A percentile compares a stretch with the other conserved stretches of the same genome.
Evolutionary conservation across 1,140 invertebrate genomes (phyloP).

Genomic region (Drosophila funebris): DNA sequence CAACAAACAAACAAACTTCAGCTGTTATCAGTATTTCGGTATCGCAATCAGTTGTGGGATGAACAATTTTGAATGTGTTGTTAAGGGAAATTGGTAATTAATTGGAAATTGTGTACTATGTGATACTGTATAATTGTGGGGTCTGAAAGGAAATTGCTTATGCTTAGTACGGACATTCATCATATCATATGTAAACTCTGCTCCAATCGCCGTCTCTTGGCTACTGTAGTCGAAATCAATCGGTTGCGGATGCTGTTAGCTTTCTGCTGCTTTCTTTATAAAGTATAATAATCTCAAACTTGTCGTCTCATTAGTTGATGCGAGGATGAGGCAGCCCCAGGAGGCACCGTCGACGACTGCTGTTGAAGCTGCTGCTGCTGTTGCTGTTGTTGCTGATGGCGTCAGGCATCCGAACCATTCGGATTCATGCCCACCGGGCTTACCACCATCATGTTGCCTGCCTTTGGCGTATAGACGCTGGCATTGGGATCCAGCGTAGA

Average conservation of each 20-base stretch:
- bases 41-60: background rate
- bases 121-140: conserved; percentile 23
- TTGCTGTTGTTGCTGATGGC: conserved; percentile 54
- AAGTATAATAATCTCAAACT: conserved; percentile 83
- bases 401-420: conserved; percentile 79
- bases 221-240: conserved; percentile 34
- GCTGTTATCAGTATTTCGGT: conserved; percentile 6
- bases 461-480: conserved; percentile 94
- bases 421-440: conserved; percentile 71
- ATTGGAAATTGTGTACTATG: conserved; percentile 18
- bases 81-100: background rate
- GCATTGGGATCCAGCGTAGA: conserved; percentile 96
- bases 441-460: conserved; percentile 72
- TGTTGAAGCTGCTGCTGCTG: conserved; percentile 65
- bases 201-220: conserved; percentile 12
- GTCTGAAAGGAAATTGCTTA: conserved; percentile 61
- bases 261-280: conserved; percentile 57
- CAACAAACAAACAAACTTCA: conserved; percentile 3
- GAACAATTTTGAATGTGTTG: conserved; percentile 5
- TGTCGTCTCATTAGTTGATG: conserved; percentile 77
- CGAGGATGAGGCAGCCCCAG: conserved; percentile 48
- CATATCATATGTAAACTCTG: conserved; percentile 68
- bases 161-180: conserved; percentile 77
- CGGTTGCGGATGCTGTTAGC: conserved; percentile 26
- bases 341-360: conserved; percentile 39